Base-by-base conservation (phyloP, 2,797 vertebrate genomes). In the Carapus acus region DNA sequence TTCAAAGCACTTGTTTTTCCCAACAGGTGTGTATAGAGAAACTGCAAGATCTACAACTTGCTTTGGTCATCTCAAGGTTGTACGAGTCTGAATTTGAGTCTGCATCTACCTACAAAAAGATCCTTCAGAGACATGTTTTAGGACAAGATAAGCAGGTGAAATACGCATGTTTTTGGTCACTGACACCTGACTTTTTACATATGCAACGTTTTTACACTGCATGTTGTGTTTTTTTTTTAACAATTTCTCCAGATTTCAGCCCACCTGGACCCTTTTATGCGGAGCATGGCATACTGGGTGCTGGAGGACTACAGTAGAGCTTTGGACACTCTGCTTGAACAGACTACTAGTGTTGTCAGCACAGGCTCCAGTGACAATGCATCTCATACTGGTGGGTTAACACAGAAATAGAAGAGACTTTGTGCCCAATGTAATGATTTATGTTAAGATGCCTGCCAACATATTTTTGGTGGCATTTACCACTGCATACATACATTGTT, bases 241-340 rank as follows among this genome's bases (percentile, higher is more conserved):
- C 9, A 4, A 27, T 27, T 9, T 14, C 8, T 68, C 74, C 67
- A 87, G 75, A 87, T 90, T 73, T 79, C 68, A 1, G 67, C 80
- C 49, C 88, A 95, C 58, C 74, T 51, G 47, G 94, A 98, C 76
- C 92, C 95, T 11, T 98, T 99, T 78, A 83, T 97, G 33, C 89
- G 94, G 36, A 99, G 96, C 83, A 92, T 97, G 88, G 91, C 94
- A n/a, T 85, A 90, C 73, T 98, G 96, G 96, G 93, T 98, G 67
- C 87, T 97, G 64, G 91, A 97, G 78, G 91, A 97, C 74, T 99
- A 97, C 81, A 88, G 90, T 74, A 85, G 65, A 60, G 92, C 96
- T 34, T 83, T 99, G 82, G 92, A 97, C 74, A 94, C 96, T 29
- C 86, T 99, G 49, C 89, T 99, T 38, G 92, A 90, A 31, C 89